Base-by-base conservation (phyloP, 2,113 vertebrate genomes). In the Corythornis madagascariensis region DNA sequence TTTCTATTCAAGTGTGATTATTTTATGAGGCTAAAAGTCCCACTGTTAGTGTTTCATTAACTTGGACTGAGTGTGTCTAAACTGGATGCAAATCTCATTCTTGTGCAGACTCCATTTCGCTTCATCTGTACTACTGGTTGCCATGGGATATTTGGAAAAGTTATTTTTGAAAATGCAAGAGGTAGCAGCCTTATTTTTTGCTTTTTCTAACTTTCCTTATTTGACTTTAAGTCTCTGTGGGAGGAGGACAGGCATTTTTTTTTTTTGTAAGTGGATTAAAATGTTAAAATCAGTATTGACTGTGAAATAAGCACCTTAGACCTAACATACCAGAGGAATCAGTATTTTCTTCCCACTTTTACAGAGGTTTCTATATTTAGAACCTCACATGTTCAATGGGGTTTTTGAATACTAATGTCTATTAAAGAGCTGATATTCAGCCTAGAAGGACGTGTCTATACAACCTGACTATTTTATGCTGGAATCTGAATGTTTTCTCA, bases 111-210 rank as follows among this genome's bases (percentile, higher is more conserved):
- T 47, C 29, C 11, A 17, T 55, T 86, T 92, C 61, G 7, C 24
- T 71, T 67, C 10, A 14, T 61, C 83, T 57, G 7, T 92, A 50
- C 26, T 81, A 17, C 14, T 81, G 48, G 56, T 91, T 94, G 89
- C 78, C 21, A 85, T 89, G 86, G 43, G 11, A 93, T 90, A 66
- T 79, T 92, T 4, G 4, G 63, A 60, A 86, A 89, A 82, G 47
- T 82, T 84, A 91, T 91, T 95, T 95, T 83, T 85, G 50, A 55
- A 87, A 87, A 87, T 40, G 20, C 52, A 80, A 48, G 84, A 59
- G 43, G 28, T 29, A 9, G 42, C 55, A 89, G 70, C 66, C 71
- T 79, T 89, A 89, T 87, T 94, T 95, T 89, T 93, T 48, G 43
- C 16, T 53, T 95, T 92, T 78, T 26, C 21, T 84, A 86, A 33